Evolutionary conservation across 2,113 vertebrate species (phyloP), one percentile per base, ranked within the genome.

Genomic region (Rhynchomys soricoides): DNA sequence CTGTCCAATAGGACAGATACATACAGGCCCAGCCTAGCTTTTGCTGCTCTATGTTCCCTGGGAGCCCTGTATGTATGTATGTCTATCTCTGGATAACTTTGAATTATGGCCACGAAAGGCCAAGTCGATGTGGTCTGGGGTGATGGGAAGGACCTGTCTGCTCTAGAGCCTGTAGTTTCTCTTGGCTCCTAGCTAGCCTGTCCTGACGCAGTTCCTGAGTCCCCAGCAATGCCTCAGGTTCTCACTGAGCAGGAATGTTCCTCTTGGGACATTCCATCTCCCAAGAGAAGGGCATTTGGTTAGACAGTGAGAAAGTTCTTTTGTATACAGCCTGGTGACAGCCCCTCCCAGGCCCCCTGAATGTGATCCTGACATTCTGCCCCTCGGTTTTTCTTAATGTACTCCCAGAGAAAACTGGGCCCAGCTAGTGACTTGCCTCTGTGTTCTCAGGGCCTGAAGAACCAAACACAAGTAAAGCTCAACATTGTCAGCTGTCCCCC

Each of bases 401-500:
- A 19, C 15, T 21, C 17, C 12, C 13, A 12, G 73, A 43, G 12
- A 34, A 13, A 48, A 15, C 77, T 7, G 70, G 68, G 10, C 37
- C 37, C 73, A 40, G 64, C 43, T 52, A 24, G 11, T 90, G 93
- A 73, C 64, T 29, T 52, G 0, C 43, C 48, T 26, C 48, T 9
- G 0, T 86, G 0, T 40, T 92, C 94, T 90, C 98, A 99, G 99
- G 99, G 99, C 95, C 99, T 99, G 97, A 99, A 99, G 99, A 99
- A 99, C 98, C 99, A 99, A 98, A 99, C 99, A 0, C 99, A 99
- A 98, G 99, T 99, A 94, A 99, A 99, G 97, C 98, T 99, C 98
- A 99, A 99, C 98, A 99, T 99, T 0, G 99, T 99, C 96, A 99
- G 99, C 98, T 99, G 99, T 89, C 99, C 99, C 57, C 99, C 99